Evolutionary conservation across 2,113 vertebrate species (phyloP).

Genomic region (Phalacrocorax pelagicus): DNA sequence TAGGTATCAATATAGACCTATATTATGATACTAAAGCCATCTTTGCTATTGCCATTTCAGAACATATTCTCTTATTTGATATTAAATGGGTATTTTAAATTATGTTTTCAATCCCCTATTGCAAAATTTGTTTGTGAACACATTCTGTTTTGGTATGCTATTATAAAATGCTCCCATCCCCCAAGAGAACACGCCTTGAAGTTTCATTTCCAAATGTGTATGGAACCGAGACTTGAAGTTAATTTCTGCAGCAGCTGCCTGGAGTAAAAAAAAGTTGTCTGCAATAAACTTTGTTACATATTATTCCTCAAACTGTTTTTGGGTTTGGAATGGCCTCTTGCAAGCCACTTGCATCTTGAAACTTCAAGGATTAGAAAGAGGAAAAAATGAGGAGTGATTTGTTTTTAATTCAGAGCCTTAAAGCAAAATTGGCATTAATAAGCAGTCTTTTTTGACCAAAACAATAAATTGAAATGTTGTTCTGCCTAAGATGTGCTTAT

Average conservation of each 20-base stretch:
- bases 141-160: neutral
- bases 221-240: neutral
- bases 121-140: neutral
- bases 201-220: neutral
- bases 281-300: neutral
- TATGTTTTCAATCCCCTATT: neutral
- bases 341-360: conserved; percentile 43
- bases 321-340: conserved; percentile 27
- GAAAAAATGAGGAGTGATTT: conserved; percentile 56
- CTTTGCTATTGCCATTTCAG: neutral
- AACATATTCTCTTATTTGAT: neutral
- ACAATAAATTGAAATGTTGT: conserved; percentile 45
- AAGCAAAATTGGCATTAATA: conserved; percentile 59
- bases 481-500: conserved; percentile 36
- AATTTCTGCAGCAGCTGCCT: conserved; percentile 1
- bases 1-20: neutral
- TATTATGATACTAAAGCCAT: neutral
- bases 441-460: conserved; percentile 44
- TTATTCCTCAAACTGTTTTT: conserved; percentile 19
- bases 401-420: conserved; percentile 56
- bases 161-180: neutral
- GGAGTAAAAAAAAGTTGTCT: neutral
- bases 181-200: neutral
- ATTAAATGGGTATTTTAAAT: neutral
- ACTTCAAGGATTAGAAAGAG: conserved; percentile 29